A percentile compares a stretch with the other conserved stretches of the same genome.
These are phyloP conservation scores for Dallia pectoralis DNA, from an alignment of 2,797 vertebrate species.

Conservation along the genomic window DNA sequence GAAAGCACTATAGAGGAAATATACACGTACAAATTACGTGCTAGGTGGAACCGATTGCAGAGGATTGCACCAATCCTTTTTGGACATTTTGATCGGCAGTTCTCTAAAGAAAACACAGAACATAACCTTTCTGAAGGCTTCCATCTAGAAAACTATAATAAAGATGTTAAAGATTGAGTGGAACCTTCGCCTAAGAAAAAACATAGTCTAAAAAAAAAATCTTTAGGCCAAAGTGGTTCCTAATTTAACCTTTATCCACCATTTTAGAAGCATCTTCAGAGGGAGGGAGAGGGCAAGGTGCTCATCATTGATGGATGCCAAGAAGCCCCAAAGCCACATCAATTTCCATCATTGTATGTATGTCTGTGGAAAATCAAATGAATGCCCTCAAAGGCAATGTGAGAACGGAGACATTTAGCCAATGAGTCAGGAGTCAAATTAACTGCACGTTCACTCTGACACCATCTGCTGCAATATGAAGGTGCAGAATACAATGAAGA, in stretches of 20 bases:
- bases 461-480: background rate
- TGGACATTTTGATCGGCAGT: too few relatives aligned
- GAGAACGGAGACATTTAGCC: background rate
- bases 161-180: too few relatives aligned
- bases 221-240: too few relatives aligned
- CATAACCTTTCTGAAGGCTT: too few relatives aligned
- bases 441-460: background rate
- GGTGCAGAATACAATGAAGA: background rate
- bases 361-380: background rate
- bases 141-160: too few relatives aligned
- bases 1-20: background rate
- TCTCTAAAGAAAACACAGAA: too few relatives aligned
- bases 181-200: too few relatives aligned
- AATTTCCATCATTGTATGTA: background rate
- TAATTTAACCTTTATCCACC: too few relatives aligned
- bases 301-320: background rate
- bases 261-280: background rate
- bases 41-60: too few relatives aligned
- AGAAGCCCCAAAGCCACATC: background rate
- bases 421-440: background rate
- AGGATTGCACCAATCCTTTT: too few relatives aligned
- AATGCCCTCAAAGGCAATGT: background rate
- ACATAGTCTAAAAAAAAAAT: too few relatives aligned
- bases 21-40: too few relatives aligned
- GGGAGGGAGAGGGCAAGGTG: background rate